These are phyloP conservation scores for Zosterops borbonicus DNA, from an alignment of 2,113 vertebrate species.

Conservation along the genomic window DNA sequence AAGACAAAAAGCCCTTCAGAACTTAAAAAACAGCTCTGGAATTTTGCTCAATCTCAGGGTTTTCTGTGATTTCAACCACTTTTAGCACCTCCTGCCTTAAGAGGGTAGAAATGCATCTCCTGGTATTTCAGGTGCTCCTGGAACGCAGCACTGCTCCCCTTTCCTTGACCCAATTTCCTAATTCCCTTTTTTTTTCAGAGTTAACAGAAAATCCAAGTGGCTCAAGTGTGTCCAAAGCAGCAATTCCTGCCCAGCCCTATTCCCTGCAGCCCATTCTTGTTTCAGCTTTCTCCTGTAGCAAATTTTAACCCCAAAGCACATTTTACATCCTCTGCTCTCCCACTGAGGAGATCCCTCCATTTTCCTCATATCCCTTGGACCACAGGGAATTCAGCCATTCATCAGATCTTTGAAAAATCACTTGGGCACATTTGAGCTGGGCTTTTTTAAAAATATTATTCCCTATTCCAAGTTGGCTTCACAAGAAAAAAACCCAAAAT, in stretches of 20 bases:
- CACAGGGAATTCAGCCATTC: background rate
- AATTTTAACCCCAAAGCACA: background rate
- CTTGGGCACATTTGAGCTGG: background rate
- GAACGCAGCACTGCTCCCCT: background rate
- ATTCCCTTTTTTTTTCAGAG: background rate
- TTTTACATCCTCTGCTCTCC: background rate
- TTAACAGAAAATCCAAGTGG: background rate
- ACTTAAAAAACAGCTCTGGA: background rate
- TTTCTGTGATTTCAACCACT: background rate
- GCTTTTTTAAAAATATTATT: background rate
- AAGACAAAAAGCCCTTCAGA: background rate
- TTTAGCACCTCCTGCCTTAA: background rate
- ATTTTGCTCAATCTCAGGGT: background rate
- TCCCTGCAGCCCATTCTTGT: background rate
- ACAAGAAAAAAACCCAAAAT: background rate
- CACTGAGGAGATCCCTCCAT: background rate
- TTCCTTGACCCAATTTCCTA: background rate
- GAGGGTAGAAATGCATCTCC: background rate
- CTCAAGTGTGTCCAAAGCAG: background rate
- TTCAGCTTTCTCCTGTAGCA: background rate
- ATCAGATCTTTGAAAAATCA: background rate
- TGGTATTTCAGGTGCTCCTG: background rate
- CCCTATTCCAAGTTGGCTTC: background rate
- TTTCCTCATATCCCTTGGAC: background rate
- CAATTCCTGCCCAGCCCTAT: background rate